Evolutionary conservation across 2,888 invertebrate genomes (phyloP).

Genomic region (Leptinotarsa peninsularis): DNA sequence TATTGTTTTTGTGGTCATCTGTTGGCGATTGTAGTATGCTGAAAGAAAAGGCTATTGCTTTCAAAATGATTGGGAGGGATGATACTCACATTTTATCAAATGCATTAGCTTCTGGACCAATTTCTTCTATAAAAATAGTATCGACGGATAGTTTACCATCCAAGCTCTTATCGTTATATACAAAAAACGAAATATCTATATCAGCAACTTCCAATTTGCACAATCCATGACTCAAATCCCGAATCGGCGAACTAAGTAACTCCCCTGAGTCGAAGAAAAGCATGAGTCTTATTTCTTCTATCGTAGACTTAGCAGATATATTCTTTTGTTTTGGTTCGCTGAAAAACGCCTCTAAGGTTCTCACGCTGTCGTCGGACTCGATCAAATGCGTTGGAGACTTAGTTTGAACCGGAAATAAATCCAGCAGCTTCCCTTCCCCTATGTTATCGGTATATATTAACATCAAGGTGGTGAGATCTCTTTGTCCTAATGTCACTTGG

Average conservation of each 20-base stretch:
- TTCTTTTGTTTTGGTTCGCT: conserved; percentile 76
- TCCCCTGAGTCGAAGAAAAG: conserved; percentile 82
- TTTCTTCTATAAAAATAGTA: conserved; percentile 78
- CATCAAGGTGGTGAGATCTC: conserved; percentile 78
- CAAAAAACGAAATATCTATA: conserved; percentile 72
- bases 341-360: conserved; percentile 80
- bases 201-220: conserved; percentile 79
- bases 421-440: conserved; percentile 72
- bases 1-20: conserved; percentile 71
- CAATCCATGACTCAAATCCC: conserved; percentile 78
- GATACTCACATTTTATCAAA: conserved; percentile 71
- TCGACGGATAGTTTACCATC: conserved; percentile 79
- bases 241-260: conserved; percentile 79
- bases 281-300: conserved; percentile 79
- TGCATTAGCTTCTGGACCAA: conserved; percentile 74
- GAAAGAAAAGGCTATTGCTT: conserved; percentile 40
- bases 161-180: conserved; percentile 76
- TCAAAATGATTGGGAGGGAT: not conserved
- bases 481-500: conserved; percentile 78
- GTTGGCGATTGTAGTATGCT: conserved; percentile 78
- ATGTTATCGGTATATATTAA: conserved; percentile 81
- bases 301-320: conserved; percentile 71
- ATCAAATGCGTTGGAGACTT: conserved; percentile 49
- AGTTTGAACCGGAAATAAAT: conserved; percentile 60
- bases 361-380: conserved; percentile 66